Base-by-base conservation (phyloP, 2,797 vertebrate species). In the Eremophila alpestris region DNA sequence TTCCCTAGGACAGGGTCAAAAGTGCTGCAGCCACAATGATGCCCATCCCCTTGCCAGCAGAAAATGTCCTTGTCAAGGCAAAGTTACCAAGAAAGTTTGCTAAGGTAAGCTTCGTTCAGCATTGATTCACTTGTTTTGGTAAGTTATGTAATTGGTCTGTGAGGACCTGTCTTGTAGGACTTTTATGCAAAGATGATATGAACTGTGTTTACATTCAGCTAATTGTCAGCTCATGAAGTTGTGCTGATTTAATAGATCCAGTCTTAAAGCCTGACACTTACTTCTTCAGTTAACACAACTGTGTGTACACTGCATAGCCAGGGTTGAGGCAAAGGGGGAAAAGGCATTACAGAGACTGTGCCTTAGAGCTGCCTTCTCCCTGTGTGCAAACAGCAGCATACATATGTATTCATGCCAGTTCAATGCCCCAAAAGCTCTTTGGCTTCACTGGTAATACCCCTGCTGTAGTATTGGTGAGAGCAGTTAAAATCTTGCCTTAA, bases 61-160 rank as follows among this genome's bases (percentile, higher is more conserved):
- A 95, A 95, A 94, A 38, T 91, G 67, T 73, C 85, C 71, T 74
- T 95, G 81, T 94, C 81, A 80, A 92, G 83, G 74, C 88, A 90
- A 38, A 95, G 62, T 94, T 89, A 69, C 3, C 87, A 69, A 69
- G 80, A 86, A 73, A 78, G 52, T 67, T 88, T 83, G 18, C 60
- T 29, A 79, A 96, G 93, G 80, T 94, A 90, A 94, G 83, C 77
- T 90, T 83, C 4, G 2, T 76, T 94, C 83, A 70, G 80, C 70
- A 46, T 81, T 78, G 80, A 59, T 91, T 81, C 27, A 95, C n/a
- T 67, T 75, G 62, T 94, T 93, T 81, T 89, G 79, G 68, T 60
- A 45, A 81, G 70, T 79, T 83, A 18, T 1, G 1, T 83, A 88
- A 77, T 80, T 83, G 59, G 70, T 86, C 80, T 1, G 1, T 29